A percentile compares a stretch with the other conserved stretches of the same genome.
These are phyloP conservation scores for Vulpes lagopus DNA, from an alignment of 2,113 vertebrate species.

Conservation along the genomic window DNA sequence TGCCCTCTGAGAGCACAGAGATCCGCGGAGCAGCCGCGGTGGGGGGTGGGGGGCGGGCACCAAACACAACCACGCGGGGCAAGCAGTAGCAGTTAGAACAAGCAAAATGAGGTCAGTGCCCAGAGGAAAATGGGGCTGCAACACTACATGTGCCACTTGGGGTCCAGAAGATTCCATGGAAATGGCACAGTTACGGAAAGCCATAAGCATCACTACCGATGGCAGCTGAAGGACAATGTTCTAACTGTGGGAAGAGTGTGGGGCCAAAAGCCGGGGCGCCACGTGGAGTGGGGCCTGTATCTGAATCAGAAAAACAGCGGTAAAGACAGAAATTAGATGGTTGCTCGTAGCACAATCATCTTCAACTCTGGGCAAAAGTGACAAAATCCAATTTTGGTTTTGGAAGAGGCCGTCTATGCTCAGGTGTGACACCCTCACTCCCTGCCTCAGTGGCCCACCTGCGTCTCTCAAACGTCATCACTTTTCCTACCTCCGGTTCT, in stretches of 20 bases:
- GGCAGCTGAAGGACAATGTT: neutral
- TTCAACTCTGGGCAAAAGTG: neutral
- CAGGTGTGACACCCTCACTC: neutral
- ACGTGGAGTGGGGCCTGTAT: neutral
- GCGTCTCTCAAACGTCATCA: neutral
- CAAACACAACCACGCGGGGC: neutral
- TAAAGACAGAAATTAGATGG: neutral
- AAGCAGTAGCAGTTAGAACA: neutral
- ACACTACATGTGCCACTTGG: neutral
- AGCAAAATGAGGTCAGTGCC: neutral
- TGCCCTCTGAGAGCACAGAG: neutral
- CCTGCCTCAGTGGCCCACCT: neutral
- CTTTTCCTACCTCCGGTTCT: neutral
- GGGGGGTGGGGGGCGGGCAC: neutral
- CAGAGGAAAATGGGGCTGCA: neutral
- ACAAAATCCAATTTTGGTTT: neutral
- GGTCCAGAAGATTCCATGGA: neutral
- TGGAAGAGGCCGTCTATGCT: neutral
- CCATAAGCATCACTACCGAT: neutral
- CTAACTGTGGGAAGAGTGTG: rapidly evolving
- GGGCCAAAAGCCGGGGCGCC: neutral
- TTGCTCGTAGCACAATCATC: neutral
- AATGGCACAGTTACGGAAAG: neutral
- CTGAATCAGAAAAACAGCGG: neutral
- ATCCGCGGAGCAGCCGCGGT: neutral